phyloP scores from a whole-genome alignment of 2,113 vertebrate genomes.

The Kobus ellipsiprymnus region DNA sequence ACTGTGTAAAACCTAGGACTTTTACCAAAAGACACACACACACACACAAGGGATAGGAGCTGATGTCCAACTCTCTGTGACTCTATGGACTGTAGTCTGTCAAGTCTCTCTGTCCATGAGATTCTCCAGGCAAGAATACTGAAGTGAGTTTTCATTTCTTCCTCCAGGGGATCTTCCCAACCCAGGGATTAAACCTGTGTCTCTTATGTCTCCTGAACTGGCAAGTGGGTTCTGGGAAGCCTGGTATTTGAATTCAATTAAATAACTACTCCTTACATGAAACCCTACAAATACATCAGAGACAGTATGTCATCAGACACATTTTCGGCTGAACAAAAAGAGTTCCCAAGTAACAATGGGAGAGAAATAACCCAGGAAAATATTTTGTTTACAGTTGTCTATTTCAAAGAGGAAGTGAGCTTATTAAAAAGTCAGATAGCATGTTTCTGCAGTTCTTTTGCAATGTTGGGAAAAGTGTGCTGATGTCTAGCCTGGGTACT shows the following conservation, averaged over 20 bases:
- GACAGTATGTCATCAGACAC: not conserved
- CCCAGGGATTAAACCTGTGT: not conserved
- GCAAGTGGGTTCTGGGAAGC: not conserved
- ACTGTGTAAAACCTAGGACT: not conserved
- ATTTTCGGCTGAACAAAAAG: constrained; percentile 29
- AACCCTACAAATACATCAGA: constrained; percentile 41
- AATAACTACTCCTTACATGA: constrained; percentile 36
- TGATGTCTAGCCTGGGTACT: not conserved
- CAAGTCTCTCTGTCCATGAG: not conserved
- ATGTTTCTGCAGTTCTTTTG: not conserved
- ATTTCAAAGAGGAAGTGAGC: constrained; percentile 30
- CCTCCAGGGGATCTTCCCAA: not conserved
- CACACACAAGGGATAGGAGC: not conserved
- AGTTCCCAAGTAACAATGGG: not conserved
- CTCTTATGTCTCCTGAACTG: not conserved
- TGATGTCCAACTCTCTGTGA: not conserved
- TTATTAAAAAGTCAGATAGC: constrained; percentile 10
- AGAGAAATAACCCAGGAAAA: constrained; percentile 41
- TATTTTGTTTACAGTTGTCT: not conserved
- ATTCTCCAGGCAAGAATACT: not conserved
- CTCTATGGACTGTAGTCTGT: not conserved
- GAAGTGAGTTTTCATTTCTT: not conserved
- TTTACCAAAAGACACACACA: not conserved
- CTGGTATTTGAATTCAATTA: constrained; percentile 51
- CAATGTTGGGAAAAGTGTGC: not conserved